These are phyloP conservation scores for Clivina fossor DNA, from an alignment of 2,888 invertebrate species.

Conservation along the genomic window DNA sequence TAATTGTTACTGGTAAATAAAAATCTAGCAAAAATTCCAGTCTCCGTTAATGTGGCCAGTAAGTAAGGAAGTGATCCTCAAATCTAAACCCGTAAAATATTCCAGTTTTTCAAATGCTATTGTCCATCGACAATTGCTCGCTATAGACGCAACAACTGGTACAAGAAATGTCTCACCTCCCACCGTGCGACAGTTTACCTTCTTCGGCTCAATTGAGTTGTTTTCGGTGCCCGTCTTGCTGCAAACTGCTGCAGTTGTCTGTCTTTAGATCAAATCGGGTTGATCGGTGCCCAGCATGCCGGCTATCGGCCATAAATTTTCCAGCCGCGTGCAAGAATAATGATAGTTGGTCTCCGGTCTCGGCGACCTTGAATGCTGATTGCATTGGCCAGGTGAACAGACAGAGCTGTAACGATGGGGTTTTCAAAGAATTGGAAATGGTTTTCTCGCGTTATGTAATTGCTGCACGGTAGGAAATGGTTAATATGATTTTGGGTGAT, in stretches of 20 bases:
- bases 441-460: too few relatives aligned
- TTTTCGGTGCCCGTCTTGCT: too few relatives aligned
- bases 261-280: not conserved
- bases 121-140: too few relatives aligned
- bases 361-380: not conserved
- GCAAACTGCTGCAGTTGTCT: not conserved
- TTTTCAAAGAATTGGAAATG: too few relatives aligned
- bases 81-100: not conserved
- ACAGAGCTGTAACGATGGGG: too few relatives aligned
- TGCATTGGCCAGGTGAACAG: constrained; percentile 18
- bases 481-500: too few relatives aligned
- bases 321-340: constrained; percentile 9
- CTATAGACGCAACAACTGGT: constrained; percentile 5
- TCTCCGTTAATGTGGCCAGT: too few relatives aligned
- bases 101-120: not conserved
- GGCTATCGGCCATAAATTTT: constrained; percentile 12
- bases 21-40: too few relatives aligned
- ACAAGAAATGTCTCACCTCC: too few relatives aligned
- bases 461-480: too few relatives aligned
- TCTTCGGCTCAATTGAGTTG: constrained; percentile 6
- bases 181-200: constrained; percentile 9
- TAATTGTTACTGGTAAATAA: too few relatives aligned
- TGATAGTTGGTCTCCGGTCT: constrained; percentile 6
- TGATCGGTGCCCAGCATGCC: not conserved
- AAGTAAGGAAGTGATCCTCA: too few relatives aligned